Conservation (phyloP, 2,797 vertebrate species). For the Spondyliosoma cantharus region DNA sequence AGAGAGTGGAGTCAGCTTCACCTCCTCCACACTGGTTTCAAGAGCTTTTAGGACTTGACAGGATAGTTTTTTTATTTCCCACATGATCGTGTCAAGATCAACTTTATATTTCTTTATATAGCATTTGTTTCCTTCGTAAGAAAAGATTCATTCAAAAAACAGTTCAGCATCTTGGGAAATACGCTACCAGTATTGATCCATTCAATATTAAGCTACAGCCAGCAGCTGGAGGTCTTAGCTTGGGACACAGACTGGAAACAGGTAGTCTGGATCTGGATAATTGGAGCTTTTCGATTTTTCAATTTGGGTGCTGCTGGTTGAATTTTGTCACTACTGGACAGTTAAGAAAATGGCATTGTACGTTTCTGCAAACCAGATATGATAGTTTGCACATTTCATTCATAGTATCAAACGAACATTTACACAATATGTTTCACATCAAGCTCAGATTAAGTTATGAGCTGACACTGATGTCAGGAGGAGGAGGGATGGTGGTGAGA, state of each 20-base stretch:
- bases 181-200: neutral
- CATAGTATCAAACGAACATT: too few relatives aligned
- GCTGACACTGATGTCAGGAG: too few relatives aligned
- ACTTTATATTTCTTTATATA: too few relatives aligned
- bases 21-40: neutral
- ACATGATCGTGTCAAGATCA: too few relatives aligned
- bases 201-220: neutral
- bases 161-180: neutral
- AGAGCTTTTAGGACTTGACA: neutral
- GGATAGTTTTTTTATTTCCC: neutral
- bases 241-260: neutral
- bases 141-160: neutral
- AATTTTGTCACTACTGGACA: neutral
- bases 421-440: too few relatives aligned
- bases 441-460: too few relatives aligned
- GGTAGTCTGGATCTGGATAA: neutral
- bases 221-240: neutral
- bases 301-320: neutral
- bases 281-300: too few relatives aligned
- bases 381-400: too few relatives aligned
- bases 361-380: too few relatives aligned
- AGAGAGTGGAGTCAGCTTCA: constrained; percentile 20
- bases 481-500: too few relatives aligned
- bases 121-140: neutral
- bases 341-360: too few relatives aligned